Conservation (phyloP, 2,888 invertebrate genomes). For the Lasiommata megera region DNA sequence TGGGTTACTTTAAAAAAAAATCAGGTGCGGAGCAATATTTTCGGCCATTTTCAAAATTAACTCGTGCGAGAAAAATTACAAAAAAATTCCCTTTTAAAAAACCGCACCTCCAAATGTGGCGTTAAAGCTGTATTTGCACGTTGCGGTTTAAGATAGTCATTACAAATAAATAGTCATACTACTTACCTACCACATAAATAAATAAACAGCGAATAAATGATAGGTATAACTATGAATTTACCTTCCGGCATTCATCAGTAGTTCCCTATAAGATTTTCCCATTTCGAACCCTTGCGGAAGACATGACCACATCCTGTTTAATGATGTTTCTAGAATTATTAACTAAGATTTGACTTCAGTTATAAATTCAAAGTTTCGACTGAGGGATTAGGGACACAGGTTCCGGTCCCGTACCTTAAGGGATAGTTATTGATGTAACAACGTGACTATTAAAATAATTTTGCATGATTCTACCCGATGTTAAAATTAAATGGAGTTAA, state of each 20-base stretch:
- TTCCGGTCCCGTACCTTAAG: slow-evolving; percentile 70
- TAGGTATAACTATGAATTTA: neutral
- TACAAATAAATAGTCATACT: no score
- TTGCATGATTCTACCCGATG: no score
- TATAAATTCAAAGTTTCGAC: slow-evolving; percentile 68
- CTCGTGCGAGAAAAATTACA: no score
- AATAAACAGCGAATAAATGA: no score
- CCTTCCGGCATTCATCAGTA: neutral
- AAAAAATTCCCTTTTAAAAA: no score
- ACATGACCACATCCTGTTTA: slow-evolving; percentile 72
- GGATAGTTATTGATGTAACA: slow-evolving; percentile 58
- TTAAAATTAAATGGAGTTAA: no score
- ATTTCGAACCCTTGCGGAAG: slow-evolving; percentile 47
- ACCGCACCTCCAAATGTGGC: no score
- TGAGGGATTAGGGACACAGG: slow-evolving; percentile 57
- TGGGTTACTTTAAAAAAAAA: slow-evolving; percentile 60
- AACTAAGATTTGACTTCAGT: slow-evolving; percentile 74
- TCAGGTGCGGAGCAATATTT: slow-evolving; percentile 64
- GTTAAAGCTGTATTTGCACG: no score
- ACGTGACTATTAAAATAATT: neutral
- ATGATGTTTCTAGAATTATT: slow-evolving; percentile 79
- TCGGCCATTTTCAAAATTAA: slow-evolving; percentile 71
- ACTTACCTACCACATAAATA: no score
- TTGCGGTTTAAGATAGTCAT: no score
- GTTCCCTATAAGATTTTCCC: slow-evolving; percentile 8